Conservation (phyloP, 1,140 invertebrate genomes). For the Aphelenchoides besseyi region DNA sequence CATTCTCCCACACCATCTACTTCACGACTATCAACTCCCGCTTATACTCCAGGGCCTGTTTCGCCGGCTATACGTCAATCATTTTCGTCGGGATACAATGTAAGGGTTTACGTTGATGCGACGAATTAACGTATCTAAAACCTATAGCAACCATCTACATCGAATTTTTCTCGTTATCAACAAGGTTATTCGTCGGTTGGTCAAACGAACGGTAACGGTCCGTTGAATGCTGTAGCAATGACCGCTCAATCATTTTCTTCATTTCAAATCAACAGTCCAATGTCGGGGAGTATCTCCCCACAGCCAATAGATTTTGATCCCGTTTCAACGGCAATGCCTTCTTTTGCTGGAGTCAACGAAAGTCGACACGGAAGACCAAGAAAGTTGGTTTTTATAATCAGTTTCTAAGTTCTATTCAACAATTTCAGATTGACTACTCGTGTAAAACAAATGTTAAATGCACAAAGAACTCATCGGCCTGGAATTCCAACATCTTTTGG, state of each 20-base stretch:
- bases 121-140: background rate
- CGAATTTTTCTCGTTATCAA: background rate
- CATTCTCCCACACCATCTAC: constrained; percentile 26
- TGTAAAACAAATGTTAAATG: constrained; percentile 47
- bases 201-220: background rate
- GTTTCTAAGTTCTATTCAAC: background rate
- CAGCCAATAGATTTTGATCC: constrained; percentile 18
- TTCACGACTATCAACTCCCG: background rate
- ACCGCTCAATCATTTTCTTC: background rate
- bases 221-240: background rate
- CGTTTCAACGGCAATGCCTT: constrained; percentile 34
- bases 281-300: constrained; percentile 5
- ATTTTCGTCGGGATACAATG: background rate
- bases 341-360: constrained; percentile 34
- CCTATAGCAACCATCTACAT: background rate
- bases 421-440: constrained; percentile 34
- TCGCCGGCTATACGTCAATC: background rate
- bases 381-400: constrained; percentile 26
- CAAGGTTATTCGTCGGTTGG: background rate
- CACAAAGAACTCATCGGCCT: background rate
- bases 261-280: constrained; percentile 8
- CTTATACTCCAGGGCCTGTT: background rate
- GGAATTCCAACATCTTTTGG: background rate
- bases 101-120: background rate
- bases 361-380: constrained; percentile 46